Evolutionary conservation across 2,888 invertebrate genomes (phyloP), one percentile per base, ranked within the genome.

Genomic region (Gari tellinella): DNA sequence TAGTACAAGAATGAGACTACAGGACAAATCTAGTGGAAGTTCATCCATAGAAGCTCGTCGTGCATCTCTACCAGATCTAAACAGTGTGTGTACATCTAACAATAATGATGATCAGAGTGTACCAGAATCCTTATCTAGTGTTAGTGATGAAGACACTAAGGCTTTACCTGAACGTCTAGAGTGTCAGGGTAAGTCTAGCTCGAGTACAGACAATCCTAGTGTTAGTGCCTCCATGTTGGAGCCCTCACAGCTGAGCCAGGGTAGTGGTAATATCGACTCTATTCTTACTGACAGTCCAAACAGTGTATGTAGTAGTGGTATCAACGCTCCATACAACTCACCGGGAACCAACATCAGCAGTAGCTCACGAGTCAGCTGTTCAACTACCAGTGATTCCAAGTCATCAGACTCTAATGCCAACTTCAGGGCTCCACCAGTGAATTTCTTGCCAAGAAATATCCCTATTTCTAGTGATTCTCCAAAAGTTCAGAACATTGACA

Each of bases 261-360:
- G 74, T 40, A 79, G 80, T 68, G 80, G 78, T 46, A 64, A 85
- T n/a, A 61, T 84, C 8, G 87, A 88, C 73, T 87, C 87, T 1
- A 85, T 87, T 31, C 81, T 89, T 23, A 89, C 89, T 12, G 87
- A 87, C 77, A 88, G 88, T 70, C 88, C 89, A 7, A 81, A 84
- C 66, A 88, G 87, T 72, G 84, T 84, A 0, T 79, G 86, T 48
- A 88, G 88, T 69, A 87, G 86, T 76, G 89, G 89, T 25, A 83
- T 88, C 3, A 86, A 83, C 46, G 87, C 86, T 31, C 89, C 89
- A 0, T 83, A 81, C 69, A 89, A 89, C 75, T 87, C 88, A 7
- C 82, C 83, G 23, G 80, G 73, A 38, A 79, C 80, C n/a, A 73
- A 78, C 48, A 45, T 60, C 38, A 73, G 79, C 53, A 83, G 74